Evolutionary conservation across 2,113 vertebrate species (phyloP), one percentile per base, ranked within the genome.

Genomic region (Lepus europaeus): DNA sequence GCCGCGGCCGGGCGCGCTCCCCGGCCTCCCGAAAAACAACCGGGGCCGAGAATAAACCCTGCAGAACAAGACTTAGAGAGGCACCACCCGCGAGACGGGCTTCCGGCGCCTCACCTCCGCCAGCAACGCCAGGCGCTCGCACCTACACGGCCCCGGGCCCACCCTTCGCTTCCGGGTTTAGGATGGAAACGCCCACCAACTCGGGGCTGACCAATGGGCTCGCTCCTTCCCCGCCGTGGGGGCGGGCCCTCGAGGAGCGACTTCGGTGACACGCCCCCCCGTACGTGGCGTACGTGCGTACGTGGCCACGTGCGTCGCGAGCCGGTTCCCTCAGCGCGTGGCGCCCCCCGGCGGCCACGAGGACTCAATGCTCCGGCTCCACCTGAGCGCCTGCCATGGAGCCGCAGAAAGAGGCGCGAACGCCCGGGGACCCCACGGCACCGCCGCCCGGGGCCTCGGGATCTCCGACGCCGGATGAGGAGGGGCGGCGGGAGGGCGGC

Each of bases 281-380:
- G 4, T 29, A 68, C 68, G 93, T 82, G 23, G 36, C 81, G 78
- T 77, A 59, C 63, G 51, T 83, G 49, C 63, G 14, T 56, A 76
- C 84, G 68, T 84, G 9, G 53, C 17, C 64, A 11, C 39, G 23
- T 0, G 84, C 22, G 27, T 56, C 68, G 63, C 63, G 12, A 36
- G 36, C 25, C 3, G 16, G 2, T 90, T 94, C 83, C 23, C 2
- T 4, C 87, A 16, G 97, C 59, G 13, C 76, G n/a, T 81, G 92
- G 97, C 95, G 97, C 96, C 96, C 49, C 13, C 96, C 0, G 16
- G 76, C 53, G 92, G 91, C 20, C 3, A 16, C 7, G 14, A 22
- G 1, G 7, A 0, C 2, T 69, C 72, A 19, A 9, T 85, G 93
- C 82, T 22, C 73, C 64, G 0, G 70, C 20, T 9, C 0, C 12